Base-by-base conservation (phyloP, 2,888 invertebrate species). In the Tetropium fuscum region DNA sequence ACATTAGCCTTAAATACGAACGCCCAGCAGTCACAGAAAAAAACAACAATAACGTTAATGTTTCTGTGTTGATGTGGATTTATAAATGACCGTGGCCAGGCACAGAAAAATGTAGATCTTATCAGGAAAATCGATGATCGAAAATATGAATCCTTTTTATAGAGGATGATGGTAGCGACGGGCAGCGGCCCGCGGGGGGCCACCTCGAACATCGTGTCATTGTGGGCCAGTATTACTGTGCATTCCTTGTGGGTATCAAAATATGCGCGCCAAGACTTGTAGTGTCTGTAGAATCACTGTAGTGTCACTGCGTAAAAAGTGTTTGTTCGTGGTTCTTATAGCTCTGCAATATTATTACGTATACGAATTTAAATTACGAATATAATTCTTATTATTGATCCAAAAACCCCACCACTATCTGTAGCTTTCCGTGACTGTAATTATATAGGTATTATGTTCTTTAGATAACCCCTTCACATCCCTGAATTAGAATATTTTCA, bases 91-190 rank as follows among this genome's bases (percentile, higher is more conserved):
- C 36, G 15, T 22, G 43, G 38, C 36, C 25, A n/a, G n/a, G 25
- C 27, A 38, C 27, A n/a, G 22, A 73, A 77, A 78, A 78, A 76
- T 80, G 78, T 80, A 78, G 79, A 80, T 80, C 78, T 80, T 79
- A 80, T 80, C 79, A 74, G 64, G 74, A 75, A 79, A 80, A 80
- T 80, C 80, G 80, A 80, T 78, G 78, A 80, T 80, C 79, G 79
- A 76, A 80, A 78, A 79, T 79, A 78, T 77, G 78, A 79, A 80
- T 79, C 78, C 80, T 69, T 77, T 73, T 71, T 73, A 69, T 68
- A 71, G 64, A 70, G 74, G 69, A 74, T 73, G 71, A 69, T 69
- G 74, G 74, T 76, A 73, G 72, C 70, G 49, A 61, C 66, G 38
- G 49, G 49, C 49, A 49, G 49, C 18, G 38, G 27, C 49, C 7